Percentiles rank a stretch among this genome's conserved stretches.
phyloP scores from a whole-genome alignment of 2,113 vertebrate genomes.

The Illadopsis cleaveri region DNA sequence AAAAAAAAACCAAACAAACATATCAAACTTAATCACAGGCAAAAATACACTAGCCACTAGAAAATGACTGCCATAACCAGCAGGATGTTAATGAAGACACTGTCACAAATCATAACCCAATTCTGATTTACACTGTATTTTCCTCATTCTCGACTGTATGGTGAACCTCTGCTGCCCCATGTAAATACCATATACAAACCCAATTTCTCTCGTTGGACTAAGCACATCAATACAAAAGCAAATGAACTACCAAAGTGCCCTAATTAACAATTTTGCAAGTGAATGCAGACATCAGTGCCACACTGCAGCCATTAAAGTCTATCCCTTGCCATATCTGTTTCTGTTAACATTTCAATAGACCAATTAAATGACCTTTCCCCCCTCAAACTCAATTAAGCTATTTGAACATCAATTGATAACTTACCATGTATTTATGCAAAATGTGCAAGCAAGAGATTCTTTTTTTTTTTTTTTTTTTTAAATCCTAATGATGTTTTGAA shows the following conservation, averaged over 20 bases:
- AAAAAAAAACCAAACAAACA: background rate
- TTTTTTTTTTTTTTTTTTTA: constrained; percentile 23
- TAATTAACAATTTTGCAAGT: constrained; percentile 95
- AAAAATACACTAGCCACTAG: background rate
- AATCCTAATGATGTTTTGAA: constrained; percentile 66
- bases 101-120: background rate
- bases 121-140: constrained; percentile 13
- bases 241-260: constrained; percentile 87
- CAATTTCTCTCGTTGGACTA: constrained; percentile 84
- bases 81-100: background rate
- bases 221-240: constrained; percentile 90
- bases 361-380: constrained; percentile 90
- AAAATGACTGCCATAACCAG: background rate
- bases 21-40: background rate
- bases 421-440: constrained; percentile 82
- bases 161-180: constrained; percentile 28
- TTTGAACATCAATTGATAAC: constrained; percentile 83
- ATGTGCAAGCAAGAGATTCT: constrained; percentile 63
- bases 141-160: background rate
- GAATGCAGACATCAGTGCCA: constrained; percentile 90
- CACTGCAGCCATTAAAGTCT: constrained; percentile 88
- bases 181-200: constrained; percentile 70
- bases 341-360: constrained; percentile 95
- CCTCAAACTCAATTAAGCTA: constrained; percentile 87
- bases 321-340: constrained; percentile 86